Evolutionary conservation across 2,888 invertebrate species (phyloP), one percentile per base, ranked within the genome.

Genomic region (Amblyjoppa fuscipennis): DNA sequence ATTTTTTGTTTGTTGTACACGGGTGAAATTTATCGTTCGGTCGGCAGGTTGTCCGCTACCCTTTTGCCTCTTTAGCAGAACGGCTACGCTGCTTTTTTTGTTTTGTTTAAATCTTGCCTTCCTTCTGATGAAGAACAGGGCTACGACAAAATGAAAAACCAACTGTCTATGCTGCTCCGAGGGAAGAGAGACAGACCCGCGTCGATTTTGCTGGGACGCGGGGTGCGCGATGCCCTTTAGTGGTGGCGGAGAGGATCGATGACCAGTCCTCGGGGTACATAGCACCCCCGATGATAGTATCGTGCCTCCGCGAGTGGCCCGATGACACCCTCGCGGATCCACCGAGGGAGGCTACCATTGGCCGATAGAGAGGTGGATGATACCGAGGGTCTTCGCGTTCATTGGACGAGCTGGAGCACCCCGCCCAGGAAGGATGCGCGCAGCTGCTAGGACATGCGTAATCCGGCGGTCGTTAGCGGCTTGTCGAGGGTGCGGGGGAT

Each of bases 391-490:
- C 86, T 84, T 86, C 85, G 85, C 88, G 85, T 88, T 89, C 90
- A 93, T 93, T 93, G 93, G 93, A 88, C 89, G 90, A 79, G 71
- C 86, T 41, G 45, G 41, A 61, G 56, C 66, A 74, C 16, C 74
- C 75, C 94, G 94, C 94, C 94, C 94, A 92, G 94, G 93, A 94
- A 94, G 94, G 94, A 94, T 94, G 94, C 93, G 93, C 93, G 93
- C 93, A 91, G 92, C 91, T 92, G 92, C 90, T 89, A 89, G 92
- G 92, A 93, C 93, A 93, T 93, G 93, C 92, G 93, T 93, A 93
- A 91, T 93, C 91, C 91, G 88, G 87, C 83, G 84, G 82, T 79
- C 75, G 84, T 85, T 86, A 82, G 56, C 77, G 77, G 66, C 53
- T 68, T 56, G 77, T 77, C 25, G 77, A 68, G 68, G 77, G 77